Evolutionary conservation across 2,888 invertebrate genomes (phyloP), one percentile per base, ranked within the genome.

Genomic region (Aspidiotus destructor): DNA sequence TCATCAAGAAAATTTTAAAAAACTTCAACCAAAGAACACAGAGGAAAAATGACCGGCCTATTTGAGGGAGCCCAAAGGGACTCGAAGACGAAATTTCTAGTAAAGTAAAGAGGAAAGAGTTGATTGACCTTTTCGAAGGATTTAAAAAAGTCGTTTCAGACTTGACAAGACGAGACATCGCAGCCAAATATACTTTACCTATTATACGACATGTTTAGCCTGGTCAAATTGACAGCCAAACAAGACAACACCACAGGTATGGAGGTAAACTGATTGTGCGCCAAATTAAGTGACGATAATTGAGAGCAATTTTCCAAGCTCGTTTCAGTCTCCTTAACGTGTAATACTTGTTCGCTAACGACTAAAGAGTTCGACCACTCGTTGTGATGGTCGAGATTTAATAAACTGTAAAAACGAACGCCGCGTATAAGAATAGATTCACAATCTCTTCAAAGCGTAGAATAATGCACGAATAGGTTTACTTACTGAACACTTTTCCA

Each of bases 131-230:
- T n/a, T n/a, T n/a, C n/a, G n/a, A n/a, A n/a, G n/a, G n/a, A n/a
- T n/a, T n/a, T n/a, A n/a, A n/a, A n/a, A n/a, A n/a, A n/a, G n/a
- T n/a, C n/a, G n/a, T n/a, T n/a, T n/a, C n/a, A n/a, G n/a, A n/a
- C n/a, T n/a, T n/a, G n/a, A n/a, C n/a, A n/a, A n/a, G n/a, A n/a
- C n/a, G n/a, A n/a, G n/a, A n/a, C n/a, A n/a, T n/a, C n/a, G n/a
- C n/a, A n/a, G n/a, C n/a, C n/a, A 13, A n/a, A 61, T 2, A 53
- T 28, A 55, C 70, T 72, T 70, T 70, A 80, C 70, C 86, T 86
- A 78, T 98, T 98, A 75, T 92, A 91, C 0, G 94, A 88, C 83
- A 99, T 85, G 76, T 95, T 95, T 15, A 99, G 82, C 53, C 92
- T 81, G 0, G 90, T 87, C 41, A 99, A 82, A 73, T 86, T 85